Conservation (phyloP, 2,888 invertebrate species). For the Laspeyria flexula region DNA sequence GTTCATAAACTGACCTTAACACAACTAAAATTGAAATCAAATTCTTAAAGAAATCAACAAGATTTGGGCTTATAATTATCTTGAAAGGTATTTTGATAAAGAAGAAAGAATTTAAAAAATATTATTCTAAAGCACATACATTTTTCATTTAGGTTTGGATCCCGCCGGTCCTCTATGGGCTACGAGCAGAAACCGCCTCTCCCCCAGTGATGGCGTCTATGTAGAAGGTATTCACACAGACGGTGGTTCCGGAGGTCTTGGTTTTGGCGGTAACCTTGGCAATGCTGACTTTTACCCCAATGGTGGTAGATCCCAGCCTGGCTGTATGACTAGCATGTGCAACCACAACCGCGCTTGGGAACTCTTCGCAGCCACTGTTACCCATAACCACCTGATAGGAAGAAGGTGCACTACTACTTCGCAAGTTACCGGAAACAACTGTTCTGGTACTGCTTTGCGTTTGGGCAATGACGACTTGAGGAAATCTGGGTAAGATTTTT, state of each 20-base stretch:
- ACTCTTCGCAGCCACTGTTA: constrained; percentile 55
- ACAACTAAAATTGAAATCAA: too few species aligned
- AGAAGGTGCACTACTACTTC: constrained; percentile 41
- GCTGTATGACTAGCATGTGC: constrained; percentile 55
- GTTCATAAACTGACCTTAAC: too few species aligned
- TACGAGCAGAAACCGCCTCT: constrained; percentile 44
- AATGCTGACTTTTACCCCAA: constrained; percentile 86
- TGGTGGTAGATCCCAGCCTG: constrained; percentile 69
- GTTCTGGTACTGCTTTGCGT: constrained; percentile 46
- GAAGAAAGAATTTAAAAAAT: too few species aligned
- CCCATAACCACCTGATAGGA: constrained; percentile 55
- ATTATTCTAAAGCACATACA: too few species aligned
- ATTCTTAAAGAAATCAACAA: too few species aligned
- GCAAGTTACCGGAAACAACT: constrained; percentile 51
- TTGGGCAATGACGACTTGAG: constrained; percentile 60
- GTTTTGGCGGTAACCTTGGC: constrained; percentile 70
- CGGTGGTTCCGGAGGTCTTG: constrained; percentile 65
- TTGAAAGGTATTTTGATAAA: too few species aligned
- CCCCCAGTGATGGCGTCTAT: constrained; percentile 60
- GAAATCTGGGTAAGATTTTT: constrained; percentile 57
- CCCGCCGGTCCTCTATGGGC: constrained; percentile 63
- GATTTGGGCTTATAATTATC: too few species aligned
- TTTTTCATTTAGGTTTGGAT: constrained; percentile 54
- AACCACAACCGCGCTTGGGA: constrained; percentile 63
- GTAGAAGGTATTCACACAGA: constrained; percentile 63